Conservation (phyloP, 2,888 invertebrate genomes). For the Pandemis cinnamomeana region DNA sequence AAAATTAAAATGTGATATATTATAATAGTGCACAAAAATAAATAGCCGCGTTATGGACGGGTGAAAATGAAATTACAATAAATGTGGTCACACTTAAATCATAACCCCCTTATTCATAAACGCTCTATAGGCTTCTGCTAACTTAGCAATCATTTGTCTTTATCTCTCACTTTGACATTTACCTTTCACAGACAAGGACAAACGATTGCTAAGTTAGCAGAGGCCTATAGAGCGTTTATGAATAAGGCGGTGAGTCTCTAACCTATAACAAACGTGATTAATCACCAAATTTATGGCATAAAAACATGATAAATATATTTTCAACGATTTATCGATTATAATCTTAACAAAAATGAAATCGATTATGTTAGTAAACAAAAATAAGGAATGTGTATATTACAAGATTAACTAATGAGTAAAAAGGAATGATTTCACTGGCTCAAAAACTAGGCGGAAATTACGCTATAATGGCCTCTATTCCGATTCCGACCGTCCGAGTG, state of each 20-base stretch:
- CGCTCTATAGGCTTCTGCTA: no score
- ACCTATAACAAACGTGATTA: slow-evolving; percentile 47
- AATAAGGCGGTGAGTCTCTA: slow-evolving; percentile 40
- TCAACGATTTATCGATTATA: slow-evolving; percentile 45
- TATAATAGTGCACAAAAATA: slow-evolving; percentile 43
- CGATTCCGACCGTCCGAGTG: neutral
- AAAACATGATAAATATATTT: slow-evolving; percentile 46
- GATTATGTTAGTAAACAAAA: slow-evolving; percentile 36
- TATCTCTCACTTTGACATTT: no score
- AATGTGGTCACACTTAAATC: slow-evolving; percentile 31
- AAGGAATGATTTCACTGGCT: slow-evolving; percentile 60
- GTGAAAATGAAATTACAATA: slow-evolving; percentile 35
- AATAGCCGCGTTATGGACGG: slow-evolving; percentile 39
- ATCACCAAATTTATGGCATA: slow-evolving; percentile 53
- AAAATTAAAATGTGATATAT: slow-evolving; percentile 20
- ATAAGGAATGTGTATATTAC: slow-evolving; percentile 53
- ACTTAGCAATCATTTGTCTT: no score
- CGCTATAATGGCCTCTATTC: neutral
- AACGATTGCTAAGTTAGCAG: no score
- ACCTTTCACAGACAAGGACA: no score
- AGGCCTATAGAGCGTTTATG: no score
- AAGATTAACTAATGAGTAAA: slow-evolving; percentile 27
- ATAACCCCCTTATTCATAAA: no score
- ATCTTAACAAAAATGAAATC: slow-evolving; percentile 40
- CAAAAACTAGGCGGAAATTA: slow-evolving; percentile 13